phyloP scores from a whole-genome alignment of 1,140 invertebrate species.

The Zelostemma sp. region DNA sequence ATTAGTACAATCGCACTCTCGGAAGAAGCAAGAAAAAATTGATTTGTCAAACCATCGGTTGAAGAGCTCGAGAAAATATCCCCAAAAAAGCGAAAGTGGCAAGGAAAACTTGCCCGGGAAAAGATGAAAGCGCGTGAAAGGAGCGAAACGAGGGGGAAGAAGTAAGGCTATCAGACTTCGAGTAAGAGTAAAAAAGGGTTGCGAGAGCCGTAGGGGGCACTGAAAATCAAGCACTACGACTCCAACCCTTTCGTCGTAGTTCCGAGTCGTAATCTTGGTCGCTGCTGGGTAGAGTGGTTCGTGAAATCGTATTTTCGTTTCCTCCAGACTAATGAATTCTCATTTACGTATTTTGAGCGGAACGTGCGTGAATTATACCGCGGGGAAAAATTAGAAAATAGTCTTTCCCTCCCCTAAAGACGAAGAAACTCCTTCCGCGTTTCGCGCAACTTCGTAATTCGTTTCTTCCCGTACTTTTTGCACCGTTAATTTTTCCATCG shows the following conservation, averaged over 20 bases:
- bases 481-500: too few relatives aligned
- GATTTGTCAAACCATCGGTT: too few relatives aligned
- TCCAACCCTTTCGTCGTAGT: slow-evolving; percentile 60
- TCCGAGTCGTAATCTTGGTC: slow-evolving; percentile 59
- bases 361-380: slow-evolving; percentile 26
- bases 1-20: too few relatives aligned
- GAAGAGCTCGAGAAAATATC: too few relatives aligned
- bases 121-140: slow-evolving; percentile 38
- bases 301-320: slow-evolving; percentile 65
- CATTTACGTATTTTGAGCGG: slow-evolving; percentile 47
- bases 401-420: background rate
- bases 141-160: slow-evolving; percentile 40
- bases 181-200: slow-evolving; percentile 52
- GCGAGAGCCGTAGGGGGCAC: slow-evolving; percentile 49
- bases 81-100: slow-evolving; percentile 38
- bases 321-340: slow-evolving; percentile 58
- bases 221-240: slow-evolving; percentile 64
- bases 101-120: slow-evolving; percentile 35
- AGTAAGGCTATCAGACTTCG: slow-evolving; percentile 46
- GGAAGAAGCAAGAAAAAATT: too few relatives aligned
- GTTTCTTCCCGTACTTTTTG: too few relatives aligned
- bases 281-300: slow-evolving; percentile 48
- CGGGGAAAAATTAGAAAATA: background rate
- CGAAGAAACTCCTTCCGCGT: too few relatives aligned
- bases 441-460: too few relatives aligned